Base-by-base conservation (phyloP, 2,888 invertebrate genomes). In the Dromius quadrimaculatus region DNA sequence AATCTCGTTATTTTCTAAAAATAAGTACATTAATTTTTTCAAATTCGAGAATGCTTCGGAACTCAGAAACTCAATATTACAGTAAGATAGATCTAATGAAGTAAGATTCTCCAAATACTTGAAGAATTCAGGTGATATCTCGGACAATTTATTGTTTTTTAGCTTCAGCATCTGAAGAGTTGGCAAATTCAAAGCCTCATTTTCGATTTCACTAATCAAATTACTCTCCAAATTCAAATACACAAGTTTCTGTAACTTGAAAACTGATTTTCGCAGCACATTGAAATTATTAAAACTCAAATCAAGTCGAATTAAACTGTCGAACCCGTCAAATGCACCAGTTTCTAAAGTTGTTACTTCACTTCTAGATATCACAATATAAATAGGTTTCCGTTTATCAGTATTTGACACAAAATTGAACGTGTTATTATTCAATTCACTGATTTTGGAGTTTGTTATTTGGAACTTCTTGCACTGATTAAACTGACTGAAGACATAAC, bases 61-160 rank as follows among this genome's bases (percentile, higher is more conserved):
- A n/a, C 63, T 65, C 15, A 74, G 6, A 6, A 43, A 63, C 23
- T 59, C 45, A 34, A 74, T 11, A 43, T 57, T 71, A 54, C 72
- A 73, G 9, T 62, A 57, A 22, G 54, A 68, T 20, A 74, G 36
- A 47, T 72, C 32, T 11, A 74, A 57, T 13, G 15, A 54, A 34
- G 38, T 47, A 9, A 74, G 36, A 28, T 70, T 62, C 17, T 23
- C 34, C 41, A 72, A 66, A 11, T 71, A 69, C 15, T 57, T 36
- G 41, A 74, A 73, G 43, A 72, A 72, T 23, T 59, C 62, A 9
- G 41, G 45, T 23, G 72, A 66, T 15, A 74, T 45, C 45, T 50
- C 69, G 19, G 65, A 59, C 9, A 74, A 72, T 32, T 71, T 59
- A 65, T 72, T 72, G 19, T 72, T 68, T 20, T 72, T 73, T 8